Conservation (phyloP, 1,140 invertebrate species). For the Ceratina japonica region DNA sequence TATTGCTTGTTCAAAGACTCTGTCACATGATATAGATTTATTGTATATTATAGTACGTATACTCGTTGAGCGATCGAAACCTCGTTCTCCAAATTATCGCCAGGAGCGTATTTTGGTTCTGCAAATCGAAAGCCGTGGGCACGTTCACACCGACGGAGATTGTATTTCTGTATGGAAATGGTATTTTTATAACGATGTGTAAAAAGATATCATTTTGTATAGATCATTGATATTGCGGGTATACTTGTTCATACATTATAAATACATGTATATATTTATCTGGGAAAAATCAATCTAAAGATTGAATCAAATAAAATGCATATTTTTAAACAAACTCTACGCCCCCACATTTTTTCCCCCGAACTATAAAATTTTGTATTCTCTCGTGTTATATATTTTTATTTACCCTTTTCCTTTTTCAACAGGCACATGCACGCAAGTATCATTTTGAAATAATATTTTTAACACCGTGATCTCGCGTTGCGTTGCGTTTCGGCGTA, state of each 20-base stretch:
- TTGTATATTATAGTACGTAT: conserved; percentile 20
- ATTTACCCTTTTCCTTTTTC: background rate
- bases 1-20: conserved; percentile 32
- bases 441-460: conserved; percentile 47
- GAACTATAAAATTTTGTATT: background rate
- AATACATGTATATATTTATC: conserved; percentile 27
- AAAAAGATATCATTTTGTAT: conserved; percentile 55
- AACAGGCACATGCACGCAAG: background rate
- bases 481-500: conserved; percentile 13
- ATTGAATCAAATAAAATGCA: conserved; percentile 47
- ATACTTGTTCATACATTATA: conserved; percentile 41
- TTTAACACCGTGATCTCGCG: conserved; percentile 12
- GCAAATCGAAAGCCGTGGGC: too few species aligned
- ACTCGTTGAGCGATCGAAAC: conserved; percentile 42
- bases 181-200: conserved; percentile 36
- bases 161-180: conserved; percentile 3
- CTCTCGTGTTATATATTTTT: background rate
- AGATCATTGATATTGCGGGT: conserved; percentile 45
- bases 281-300: conserved; percentile 32
- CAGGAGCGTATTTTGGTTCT: background rate
- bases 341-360: too few species aligned
- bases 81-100: conserved; percentile 23
- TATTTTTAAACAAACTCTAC: conserved; percentile 58
- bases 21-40: conserved; percentile 14
- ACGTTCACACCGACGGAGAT: background rate